Evolutionary conservation across 2,888 invertebrate genomes (phyloP).

Genomic region (Nomada ruficornis): DNA sequence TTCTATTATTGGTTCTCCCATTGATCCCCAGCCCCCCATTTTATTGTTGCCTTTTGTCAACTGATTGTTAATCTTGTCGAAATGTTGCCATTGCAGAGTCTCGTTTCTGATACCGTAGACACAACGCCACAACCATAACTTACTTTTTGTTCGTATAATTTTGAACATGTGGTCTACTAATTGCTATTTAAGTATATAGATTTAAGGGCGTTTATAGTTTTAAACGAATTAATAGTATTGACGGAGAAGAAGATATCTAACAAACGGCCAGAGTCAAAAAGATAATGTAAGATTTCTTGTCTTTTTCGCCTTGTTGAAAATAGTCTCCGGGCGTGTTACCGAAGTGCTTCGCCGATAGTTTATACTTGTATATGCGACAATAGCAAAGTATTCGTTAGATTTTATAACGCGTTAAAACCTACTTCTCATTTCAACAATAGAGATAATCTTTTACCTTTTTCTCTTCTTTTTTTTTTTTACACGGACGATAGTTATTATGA

Average conservation of each 20-base stretch:
- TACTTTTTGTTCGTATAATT: conserved; percentile 20
- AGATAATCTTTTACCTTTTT: conserved; percentile 58
- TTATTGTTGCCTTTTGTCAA: conserved; percentile 2
- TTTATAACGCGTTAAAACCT: conserved; percentile 6
- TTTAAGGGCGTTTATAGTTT: conserved; percentile 38
- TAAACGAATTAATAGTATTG: conserved; percentile 34
- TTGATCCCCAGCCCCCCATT: neutral
- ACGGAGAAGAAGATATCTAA: conserved; percentile 14
- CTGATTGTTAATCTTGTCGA: neutral
- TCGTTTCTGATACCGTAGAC: neutral
- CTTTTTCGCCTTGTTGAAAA: neutral
- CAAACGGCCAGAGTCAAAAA: conserved; percentile 14
- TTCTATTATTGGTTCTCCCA: neutral
- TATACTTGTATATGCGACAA: neutral
- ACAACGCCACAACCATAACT: conserved; percentile 26
- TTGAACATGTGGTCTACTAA: conserved; percentile 37
- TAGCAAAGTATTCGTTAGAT: neutral
- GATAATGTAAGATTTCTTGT: neutral
- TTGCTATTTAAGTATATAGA: conserved; percentile 57
- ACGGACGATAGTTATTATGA: conserved; percentile 38
- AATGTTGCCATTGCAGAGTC: conserved; percentile 5
- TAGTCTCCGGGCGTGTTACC: neutral
- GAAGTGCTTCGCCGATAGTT: conserved; percentile 8
- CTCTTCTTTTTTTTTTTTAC: conserved; percentile 34
- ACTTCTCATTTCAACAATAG: conserved; percentile 38